Percentiles rank a stretch among this genome's conserved stretches.
These are phyloP conservation scores for Stenoptilia bipunctidactyla DNA, from an alignment of 2,888 invertebrate genomes.

Conservation along the genomic window DNA sequence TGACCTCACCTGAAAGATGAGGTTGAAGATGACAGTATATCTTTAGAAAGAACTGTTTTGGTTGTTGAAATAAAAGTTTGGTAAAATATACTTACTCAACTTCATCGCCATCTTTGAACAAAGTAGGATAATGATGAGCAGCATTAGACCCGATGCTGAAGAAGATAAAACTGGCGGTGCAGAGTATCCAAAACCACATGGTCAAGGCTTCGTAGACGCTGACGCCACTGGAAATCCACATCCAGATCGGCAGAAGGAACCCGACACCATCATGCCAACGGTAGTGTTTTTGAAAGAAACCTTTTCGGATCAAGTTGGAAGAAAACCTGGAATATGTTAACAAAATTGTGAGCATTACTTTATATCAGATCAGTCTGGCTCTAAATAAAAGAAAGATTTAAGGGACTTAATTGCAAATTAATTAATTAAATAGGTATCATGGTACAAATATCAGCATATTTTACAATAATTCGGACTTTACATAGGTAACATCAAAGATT, in stretches of 20 bases:
- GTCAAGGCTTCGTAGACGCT: slow-evolving; percentile 34
- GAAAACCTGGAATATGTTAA: slow-evolving; percentile 26
- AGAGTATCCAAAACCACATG: slow-evolving; percentile 69
- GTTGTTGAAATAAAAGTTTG: background rate
- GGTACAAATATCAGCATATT: too few species aligned
- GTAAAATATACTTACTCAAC: slow-evolving; percentile 51
- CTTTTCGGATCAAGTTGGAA: slow-evolving; percentile 29
- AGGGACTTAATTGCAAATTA: too few species aligned
- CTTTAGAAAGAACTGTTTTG: background rate
- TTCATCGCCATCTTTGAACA: slow-evolving; percentile 85
- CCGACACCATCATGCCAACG: slow-evolving; percentile 42
- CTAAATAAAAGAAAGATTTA: too few species aligned
- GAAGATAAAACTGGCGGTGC: slow-evolving; percentile 73
- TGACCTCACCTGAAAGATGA: background rate
- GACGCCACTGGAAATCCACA: slow-evolving; percentile 32
- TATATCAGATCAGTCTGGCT: too few species aligned
- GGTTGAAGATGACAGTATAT: background rate
- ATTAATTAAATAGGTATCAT: too few species aligned
- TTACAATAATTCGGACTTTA: too few species aligned
- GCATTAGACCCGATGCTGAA: slow-evolving; percentile 77
- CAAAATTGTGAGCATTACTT: background rate
- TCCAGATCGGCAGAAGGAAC: slow-evolving; percentile 46
- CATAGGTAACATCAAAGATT: too few species aligned
- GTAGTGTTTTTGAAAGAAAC: slow-evolving; percentile 34
- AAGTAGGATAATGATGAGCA: slow-evolving; percentile 85